Evolutionary conservation across 2,888 invertebrate genomes (phyloP).

Genomic region (Drosophila buzzatii): DNA sequence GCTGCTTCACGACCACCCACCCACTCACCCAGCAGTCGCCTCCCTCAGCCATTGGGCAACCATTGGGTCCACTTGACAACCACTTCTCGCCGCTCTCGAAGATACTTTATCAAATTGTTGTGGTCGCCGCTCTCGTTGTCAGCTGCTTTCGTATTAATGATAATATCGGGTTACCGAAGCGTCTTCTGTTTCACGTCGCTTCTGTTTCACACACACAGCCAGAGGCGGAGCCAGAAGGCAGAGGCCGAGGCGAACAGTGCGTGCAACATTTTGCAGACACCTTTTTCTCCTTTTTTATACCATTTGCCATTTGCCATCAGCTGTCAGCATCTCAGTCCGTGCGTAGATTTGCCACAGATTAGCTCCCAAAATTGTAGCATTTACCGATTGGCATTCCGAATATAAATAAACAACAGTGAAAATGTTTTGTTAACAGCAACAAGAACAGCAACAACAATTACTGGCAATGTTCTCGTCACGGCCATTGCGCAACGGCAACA

Average conservation of each 20-base stretch:
- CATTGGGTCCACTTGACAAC: slow-evolving; percentile 22
- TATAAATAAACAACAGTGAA: slow-evolving; percentile 45
- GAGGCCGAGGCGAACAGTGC: background rate
- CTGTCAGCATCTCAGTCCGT: slow-evolving; percentile 25
- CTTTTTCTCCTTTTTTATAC: slow-evolving; percentile 6
- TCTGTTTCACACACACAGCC: slow-evolving; percentile 40
- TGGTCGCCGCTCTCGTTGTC: slow-evolving; percentile 26
- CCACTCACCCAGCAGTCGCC: background rate
- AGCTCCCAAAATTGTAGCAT: slow-evolving; percentile 27
- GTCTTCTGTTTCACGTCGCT: slow-evolving; percentile 52
- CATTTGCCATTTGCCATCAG: slow-evolving; percentile 18
- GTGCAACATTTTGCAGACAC: slow-evolving; percentile 40
- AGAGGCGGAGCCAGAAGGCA: background rate
- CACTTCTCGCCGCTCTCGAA: slow-evolving; percentile 10
- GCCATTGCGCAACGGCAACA: slow-evolving; percentile 35
- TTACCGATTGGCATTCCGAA: slow-evolving; percentile 25
- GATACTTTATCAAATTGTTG: slow-evolving; percentile 24
- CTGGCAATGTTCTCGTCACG: slow-evolving; percentile 32
- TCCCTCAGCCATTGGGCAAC: background rate
- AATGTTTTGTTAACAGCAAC: slow-evolving; percentile 21
- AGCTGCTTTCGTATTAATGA: slow-evolving; percentile 51
- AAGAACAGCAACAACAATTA: slow-evolving; percentile 5
- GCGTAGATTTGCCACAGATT: slow-evolving; percentile 17
- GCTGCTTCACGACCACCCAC: background rate
- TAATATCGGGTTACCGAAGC: slow-evolving; percentile 47